phyloP scores from a whole-genome alignment of 2,888 invertebrate species.

The Brachypalpus laphriformis region DNA sequence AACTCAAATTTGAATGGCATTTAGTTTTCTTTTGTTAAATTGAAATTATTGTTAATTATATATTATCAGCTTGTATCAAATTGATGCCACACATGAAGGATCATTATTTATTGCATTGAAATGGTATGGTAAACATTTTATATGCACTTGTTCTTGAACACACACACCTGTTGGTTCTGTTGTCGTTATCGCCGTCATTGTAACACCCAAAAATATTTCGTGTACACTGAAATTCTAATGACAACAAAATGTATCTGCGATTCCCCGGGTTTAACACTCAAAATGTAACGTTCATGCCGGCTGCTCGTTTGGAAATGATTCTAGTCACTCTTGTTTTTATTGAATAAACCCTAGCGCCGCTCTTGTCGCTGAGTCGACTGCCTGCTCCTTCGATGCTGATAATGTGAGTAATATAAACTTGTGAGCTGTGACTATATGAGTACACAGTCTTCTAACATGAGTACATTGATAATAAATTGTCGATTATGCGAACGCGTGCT shows the following conservation, averaged over 20 bases:
- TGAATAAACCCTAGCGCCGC: constrained; percentile 48
- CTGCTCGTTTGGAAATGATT: constrained; percentile 50
- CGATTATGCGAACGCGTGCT: constrained; percentile 19
- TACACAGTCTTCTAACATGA: not conserved
- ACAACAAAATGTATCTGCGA: not conserved
- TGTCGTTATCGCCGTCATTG: constrained; percentile 38
- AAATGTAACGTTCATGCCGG: constrained; percentile 58
- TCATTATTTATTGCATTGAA: not conserved
- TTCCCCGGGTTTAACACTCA: not conserved
- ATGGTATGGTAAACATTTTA: not conserved
- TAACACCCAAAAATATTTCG: not conserved
- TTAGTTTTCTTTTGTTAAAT: not conserved
- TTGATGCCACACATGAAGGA: not conserved
- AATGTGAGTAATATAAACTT: not conserved
- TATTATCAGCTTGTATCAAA: not conserved
- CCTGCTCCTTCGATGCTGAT: not conserved
- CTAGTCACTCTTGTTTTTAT: constrained; percentile 35
- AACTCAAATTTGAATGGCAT: not conserved
- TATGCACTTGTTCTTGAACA: not conserved
- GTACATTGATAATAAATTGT: constrained; percentile 44
- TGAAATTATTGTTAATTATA: constrained; percentile 12
- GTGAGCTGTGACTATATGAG: not conserved
- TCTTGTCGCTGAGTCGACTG: not conserved
- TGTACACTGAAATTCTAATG: not conserved
- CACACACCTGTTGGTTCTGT: constrained; percentile 60